Evolutionary conservation across 2,888 invertebrate genomes (phyloP).

Genomic region (Spisula subtruncata): DNA sequence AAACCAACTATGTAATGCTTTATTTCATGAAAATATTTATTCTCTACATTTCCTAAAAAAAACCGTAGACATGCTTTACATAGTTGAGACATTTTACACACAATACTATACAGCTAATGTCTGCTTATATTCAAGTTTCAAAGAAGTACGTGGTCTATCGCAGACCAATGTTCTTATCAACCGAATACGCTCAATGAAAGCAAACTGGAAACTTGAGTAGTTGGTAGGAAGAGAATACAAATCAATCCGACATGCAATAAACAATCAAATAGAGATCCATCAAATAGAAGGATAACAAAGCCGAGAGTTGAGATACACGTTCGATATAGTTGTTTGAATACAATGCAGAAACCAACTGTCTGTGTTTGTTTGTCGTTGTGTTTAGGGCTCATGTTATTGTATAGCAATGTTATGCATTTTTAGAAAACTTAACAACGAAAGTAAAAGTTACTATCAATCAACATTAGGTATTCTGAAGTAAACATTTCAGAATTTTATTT

Average conservation of each 20-base stretch:
- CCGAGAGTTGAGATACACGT: background rate
- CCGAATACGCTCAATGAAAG: background rate
- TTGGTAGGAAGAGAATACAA: background rate
- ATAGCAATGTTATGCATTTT: too few species aligned
- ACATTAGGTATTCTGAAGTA: too few species aligned
- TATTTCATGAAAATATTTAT: background rate
- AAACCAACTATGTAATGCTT: background rate
- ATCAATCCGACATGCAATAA: background rate
- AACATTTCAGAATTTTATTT: too few species aligned
- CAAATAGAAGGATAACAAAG: background rate
- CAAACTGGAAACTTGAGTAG: conserved; percentile 18
- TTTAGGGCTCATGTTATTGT: background rate
- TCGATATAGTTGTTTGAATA: background rate
- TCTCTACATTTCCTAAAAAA: background rate
- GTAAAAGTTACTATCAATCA: too few species aligned
- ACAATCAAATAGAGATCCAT: background rate
- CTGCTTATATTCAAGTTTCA: background rate
- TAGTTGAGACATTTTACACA: too few species aligned
- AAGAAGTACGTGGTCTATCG: background rate
- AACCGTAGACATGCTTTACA: background rate
- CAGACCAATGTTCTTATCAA: background rate
- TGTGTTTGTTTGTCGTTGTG: background rate
- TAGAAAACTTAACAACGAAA: too few species aligned
- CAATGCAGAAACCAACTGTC: background rate
- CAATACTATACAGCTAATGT: background rate